These are phyloP conservation scores for Cheilosia vernalis DNA, from an alignment of 2,888 invertebrate species.

Conservation along the genomic window DNA sequence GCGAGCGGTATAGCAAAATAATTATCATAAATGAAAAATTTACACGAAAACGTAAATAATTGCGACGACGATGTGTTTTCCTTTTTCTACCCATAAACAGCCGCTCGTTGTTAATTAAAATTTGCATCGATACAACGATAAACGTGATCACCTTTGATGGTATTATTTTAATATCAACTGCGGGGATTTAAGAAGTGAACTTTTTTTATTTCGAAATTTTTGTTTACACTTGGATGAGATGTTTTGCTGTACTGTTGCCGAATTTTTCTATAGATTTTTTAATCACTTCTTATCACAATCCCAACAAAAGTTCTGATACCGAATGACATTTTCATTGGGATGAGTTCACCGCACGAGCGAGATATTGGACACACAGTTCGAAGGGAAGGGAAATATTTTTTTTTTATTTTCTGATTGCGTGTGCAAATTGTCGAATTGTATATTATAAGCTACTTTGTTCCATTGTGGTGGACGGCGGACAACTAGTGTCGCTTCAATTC, in stretches of 20 bases:
- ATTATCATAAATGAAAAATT: constrained; percentile 74
- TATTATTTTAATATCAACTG: not conserved
- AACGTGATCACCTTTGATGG: constrained; percentile 43
- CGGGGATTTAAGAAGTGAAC: not conserved
- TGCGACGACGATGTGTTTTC: constrained; percentile 83
- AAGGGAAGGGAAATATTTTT: constrained; percentile 9
- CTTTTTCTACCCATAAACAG: constrained; percentile 84
- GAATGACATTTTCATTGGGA: constrained; percentile 66
- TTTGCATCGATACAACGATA: constrained; percentile 69
- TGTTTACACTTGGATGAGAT: constrained; percentile 17
- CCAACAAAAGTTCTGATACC: constrained; percentile 58
- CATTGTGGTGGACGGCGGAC: constrained; percentile 18
- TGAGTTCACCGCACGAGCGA: constrained; percentile 52
- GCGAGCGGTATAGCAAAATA: constrained; percentile 72
- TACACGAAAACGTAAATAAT: constrained; percentile 83
- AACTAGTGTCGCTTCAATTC: constrained; percentile 45
- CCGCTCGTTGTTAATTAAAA: constrained; percentile 75
- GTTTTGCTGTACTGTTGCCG: constrained; percentile 32
- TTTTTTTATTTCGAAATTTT: not conserved
- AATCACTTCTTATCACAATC: constrained; percentile 64
- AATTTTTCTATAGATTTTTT: constrained; percentile 29
- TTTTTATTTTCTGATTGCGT: constrained; percentile 32
- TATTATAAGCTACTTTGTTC: constrained; percentile 24
- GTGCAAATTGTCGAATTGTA: constrained; percentile 34
- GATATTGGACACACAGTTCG: constrained; percentile 1